phyloP scores from a whole-genome alignment of 2,113 vertebrate species.

The Larimichthys polyactis region DNA sequence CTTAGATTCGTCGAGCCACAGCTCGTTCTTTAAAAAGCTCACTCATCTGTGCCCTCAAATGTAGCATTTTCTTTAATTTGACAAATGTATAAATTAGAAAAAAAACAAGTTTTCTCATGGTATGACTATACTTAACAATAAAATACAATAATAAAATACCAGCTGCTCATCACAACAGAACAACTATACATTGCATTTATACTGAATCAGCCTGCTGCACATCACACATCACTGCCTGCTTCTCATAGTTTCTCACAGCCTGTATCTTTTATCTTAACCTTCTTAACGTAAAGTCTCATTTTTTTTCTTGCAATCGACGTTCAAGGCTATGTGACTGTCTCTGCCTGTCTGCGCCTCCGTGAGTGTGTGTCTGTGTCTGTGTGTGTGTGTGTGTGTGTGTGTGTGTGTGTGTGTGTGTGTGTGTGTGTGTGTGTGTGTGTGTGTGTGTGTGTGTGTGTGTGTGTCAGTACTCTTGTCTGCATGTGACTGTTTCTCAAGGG shows the following conservation, averaged over 20 bases:
- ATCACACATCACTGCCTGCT: background rate
- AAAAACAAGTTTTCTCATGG: background rate
- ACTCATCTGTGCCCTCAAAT: too few relatives aligned
- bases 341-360: conserved; percentile 2
- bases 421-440: conserved; percentile 10
- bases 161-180: background rate
- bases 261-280: conserved; percentile 41
- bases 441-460: conserved; percentile 28
- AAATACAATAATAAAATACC: background rate
- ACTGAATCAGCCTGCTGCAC: background rate
- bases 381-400: conserved; percentile 8
- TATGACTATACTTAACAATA: background rate
- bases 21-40: background rate
- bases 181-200: background rate
- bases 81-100: too few relatives aligned
- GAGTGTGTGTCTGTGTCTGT: conserved; percentile 6
- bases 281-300: conserved; percentile 34
- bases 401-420: background rate
- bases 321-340: conserved; percentile 52
- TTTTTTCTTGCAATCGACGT: conserved; percentile 38
- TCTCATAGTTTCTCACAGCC: conserved; percentile 32
- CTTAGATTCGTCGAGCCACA: too few relatives aligned
- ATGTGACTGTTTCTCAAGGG: conserved; percentile 58
- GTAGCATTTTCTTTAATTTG: background rate
- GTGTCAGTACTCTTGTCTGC: conserved; percentile 34